These are phyloP conservation scores for Trichosurus vulpecula DNA, from an alignment of 2,797 vertebrate genomes.

Conservation along the genomic window DNA sequence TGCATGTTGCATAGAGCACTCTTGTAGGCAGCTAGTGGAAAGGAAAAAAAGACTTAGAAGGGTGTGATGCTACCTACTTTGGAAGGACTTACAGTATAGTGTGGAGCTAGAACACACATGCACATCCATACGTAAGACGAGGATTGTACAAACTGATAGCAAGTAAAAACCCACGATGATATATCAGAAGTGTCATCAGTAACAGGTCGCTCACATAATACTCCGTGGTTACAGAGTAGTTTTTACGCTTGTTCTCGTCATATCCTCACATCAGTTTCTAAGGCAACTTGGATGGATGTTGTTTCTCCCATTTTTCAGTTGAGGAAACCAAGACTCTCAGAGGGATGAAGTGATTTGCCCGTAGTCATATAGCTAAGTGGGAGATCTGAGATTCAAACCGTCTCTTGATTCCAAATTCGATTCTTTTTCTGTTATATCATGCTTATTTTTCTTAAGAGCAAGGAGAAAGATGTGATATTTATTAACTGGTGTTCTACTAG, in stretches of 20 bases:
- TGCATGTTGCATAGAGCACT: background rate
- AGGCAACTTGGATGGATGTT: background rate
- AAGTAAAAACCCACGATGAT: background rate
- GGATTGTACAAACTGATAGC: background rate
- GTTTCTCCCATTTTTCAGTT: background rate
- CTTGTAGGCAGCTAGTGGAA: background rate
- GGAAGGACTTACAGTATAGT: background rate
- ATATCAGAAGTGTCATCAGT: background rate
- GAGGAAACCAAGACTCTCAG: background rate
- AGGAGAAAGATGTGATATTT: background rate
- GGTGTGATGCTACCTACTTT: background rate
- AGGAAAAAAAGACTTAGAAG: accelerated
- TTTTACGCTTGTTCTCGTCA: background rate
- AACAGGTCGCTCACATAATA: background rate
- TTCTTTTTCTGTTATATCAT: background rate
- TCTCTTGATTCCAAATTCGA: background rate
- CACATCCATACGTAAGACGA: background rate
- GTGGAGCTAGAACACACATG: background rate
- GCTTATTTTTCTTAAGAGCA: background rate
- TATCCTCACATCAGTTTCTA: background rate
- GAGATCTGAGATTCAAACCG: background rate
- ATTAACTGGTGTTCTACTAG: background rate
- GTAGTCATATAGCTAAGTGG: background rate
- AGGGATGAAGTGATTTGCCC: background rate
- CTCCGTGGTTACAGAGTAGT: background rate